Evolutionary conservation across 2,113 vertebrate genomes (phyloP), one percentile per base, ranked within the genome.

Genomic region (Chinchilla lanigera): DNA sequence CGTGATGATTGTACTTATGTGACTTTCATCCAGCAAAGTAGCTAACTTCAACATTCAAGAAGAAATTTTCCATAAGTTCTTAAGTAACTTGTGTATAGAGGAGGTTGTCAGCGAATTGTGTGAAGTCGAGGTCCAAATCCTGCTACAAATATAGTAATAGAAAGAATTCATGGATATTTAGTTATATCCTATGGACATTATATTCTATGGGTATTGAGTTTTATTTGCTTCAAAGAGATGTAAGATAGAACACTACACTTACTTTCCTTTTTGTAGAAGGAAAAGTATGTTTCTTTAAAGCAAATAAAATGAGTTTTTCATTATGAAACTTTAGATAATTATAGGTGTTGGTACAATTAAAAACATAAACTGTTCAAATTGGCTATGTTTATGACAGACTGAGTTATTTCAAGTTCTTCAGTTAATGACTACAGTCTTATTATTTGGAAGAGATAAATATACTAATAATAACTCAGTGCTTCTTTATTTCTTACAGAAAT

Each of bases 391-490:
- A 78, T 87, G n/a, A 85, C 28, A 61, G 6, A 86, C 9, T 30
- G 28, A 84, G 4, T 58, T 58, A 84, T 84, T 89, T 94, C 50
- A 78, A 20, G 4, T 81, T 63, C 26, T 44, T 71, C 38, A 94
- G 65, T 94, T 96, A 97, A 38, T 26, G 82, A 52, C 50, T 95
- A 22, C 38, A 93, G 65, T 9, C 65, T 96, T 50, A 13, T 60
- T 89, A 84, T 94, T 95, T 92, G 5, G 73, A 41, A 69, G 6
- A 95, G 52, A 54, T 61, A 69, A 12, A 50, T 61, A 11, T 44
- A 86, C 16, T 86, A 92, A 78, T 9, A 38, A 58, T 35, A 13
- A 26, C 90, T 90, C 4, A 12, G 2, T 88, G 14, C 41, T 28
- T 96, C 30, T 22, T 86, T 73, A 10, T 67, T 26, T 19, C 54